Percentiles rank a stretch among this genome's conserved stretches.
phyloP scores from a whole-genome alignment of 2,888 invertebrate species.

The Agrochola lota region DNA sequence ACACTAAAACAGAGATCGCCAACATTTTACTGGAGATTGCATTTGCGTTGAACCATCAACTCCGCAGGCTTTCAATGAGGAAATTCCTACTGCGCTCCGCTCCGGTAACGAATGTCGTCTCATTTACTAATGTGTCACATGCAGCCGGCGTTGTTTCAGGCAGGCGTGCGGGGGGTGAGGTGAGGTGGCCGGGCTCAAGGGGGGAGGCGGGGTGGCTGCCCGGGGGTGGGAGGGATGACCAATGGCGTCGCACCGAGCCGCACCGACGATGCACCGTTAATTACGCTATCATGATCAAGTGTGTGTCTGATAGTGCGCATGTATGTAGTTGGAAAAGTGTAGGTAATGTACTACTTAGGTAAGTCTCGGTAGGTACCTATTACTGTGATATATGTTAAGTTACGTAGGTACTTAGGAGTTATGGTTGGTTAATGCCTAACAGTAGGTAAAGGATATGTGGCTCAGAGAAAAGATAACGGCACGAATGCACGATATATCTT shows the following conservation, averaged over 20 bases:
- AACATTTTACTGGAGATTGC: conserved; percentile 57
- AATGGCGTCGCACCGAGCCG: conserved; percentile 80
- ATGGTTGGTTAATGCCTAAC: not conserved
- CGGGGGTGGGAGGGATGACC: conserved; percentile 79
- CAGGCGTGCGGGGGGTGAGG: conserved; percentile 69
- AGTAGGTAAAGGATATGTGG: not conserved
- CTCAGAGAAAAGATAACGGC: not conserved
- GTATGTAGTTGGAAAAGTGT: conserved; percentile 35
- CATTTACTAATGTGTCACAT: conserved; percentile 91
- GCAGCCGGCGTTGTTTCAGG: conserved; percentile 89
- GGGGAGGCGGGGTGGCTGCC: conserved; percentile 55
- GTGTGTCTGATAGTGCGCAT: conserved; percentile 49
- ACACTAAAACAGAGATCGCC: conserved; percentile 37
- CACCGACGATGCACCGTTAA: conserved; percentile 83
- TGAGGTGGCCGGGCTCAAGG: conserved; percentile 51
- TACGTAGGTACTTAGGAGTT: not conserved
- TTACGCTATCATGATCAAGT: conserved; percentile 77
- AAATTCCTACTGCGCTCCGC: conserved; percentile 84
- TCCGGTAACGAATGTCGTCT: conserved; percentile 90
- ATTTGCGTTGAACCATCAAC: conserved; percentile 57
- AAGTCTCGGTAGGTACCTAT: conserved; percentile 11
- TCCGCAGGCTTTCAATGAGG: conserved; percentile 74
- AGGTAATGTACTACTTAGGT: conserved; percentile 20
- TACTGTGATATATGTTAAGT: not conserved
- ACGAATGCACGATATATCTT: not conserved